Evolutionary conservation across 2,888 invertebrate genomes (phyloP).

Genomic region (Trisateles emortualis): DNA sequence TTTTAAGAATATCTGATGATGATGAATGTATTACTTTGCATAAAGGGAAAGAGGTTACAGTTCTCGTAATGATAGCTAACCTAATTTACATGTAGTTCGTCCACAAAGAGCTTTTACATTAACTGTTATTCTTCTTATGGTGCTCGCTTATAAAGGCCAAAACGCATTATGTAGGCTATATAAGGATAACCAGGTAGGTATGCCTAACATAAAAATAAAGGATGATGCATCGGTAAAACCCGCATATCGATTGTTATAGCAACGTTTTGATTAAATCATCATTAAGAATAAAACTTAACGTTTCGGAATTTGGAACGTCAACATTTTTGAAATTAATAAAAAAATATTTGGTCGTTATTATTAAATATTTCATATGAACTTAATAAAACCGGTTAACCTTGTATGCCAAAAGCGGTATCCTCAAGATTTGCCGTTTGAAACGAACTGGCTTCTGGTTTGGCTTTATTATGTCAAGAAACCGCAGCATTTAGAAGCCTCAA

Average conservation of each 20-base stretch:
- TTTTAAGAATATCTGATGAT: no score
- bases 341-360: no score
- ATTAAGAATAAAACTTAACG: neutral
- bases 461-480: constrained; percentile 14
- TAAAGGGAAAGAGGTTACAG: no score
- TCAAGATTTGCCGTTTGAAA: constrained; percentile 49
- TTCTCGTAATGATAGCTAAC: neutral
- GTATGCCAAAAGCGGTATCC: constrained; percentile 47
- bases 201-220: neutral
- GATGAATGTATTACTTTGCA: no score
- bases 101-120: neutral
- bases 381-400: constrained; percentile 66
- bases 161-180: neutral
- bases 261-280: constrained; percentile 7
- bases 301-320: neutral
- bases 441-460: constrained; percentile 28
- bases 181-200: constrained; percentile 8
- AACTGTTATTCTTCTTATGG: constrained; percentile 1
- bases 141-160: neutral
- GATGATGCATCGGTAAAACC: constrained; percentile 16
- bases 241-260: neutral
- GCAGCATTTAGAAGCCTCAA: constrained; percentile 4
- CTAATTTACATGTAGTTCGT: neutral
- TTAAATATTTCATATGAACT: constrained; percentile 21
- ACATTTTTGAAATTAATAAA: neutral